Conservation (phyloP, 2,888 invertebrate genomes). For the Horisme vitalbata region DNA sequence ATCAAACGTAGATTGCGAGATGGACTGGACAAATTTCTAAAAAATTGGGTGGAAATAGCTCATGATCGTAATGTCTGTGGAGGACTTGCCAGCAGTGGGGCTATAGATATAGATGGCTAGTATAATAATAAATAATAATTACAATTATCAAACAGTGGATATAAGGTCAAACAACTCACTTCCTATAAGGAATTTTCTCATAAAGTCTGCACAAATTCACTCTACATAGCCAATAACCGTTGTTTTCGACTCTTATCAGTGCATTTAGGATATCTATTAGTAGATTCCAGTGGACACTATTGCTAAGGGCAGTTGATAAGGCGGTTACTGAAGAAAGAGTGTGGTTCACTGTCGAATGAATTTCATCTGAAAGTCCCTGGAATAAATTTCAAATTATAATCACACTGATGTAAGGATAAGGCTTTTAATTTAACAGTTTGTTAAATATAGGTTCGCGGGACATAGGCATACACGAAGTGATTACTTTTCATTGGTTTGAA, state of each 20-base stretch:
- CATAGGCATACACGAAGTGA: too few relatives aligned
- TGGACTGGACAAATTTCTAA: too few relatives aligned
- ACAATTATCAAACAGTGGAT: not conserved
- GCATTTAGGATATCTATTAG: slow-evolving; percentile 83
- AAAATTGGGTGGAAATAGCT: not conserved
- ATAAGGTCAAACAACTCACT: slow-evolving; percentile 47
- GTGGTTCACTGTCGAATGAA: slow-evolving; percentile 89
- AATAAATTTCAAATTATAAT: slow-evolving; percentile 13
- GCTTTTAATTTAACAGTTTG: too few relatives aligned
- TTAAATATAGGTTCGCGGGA: too few relatives aligned
- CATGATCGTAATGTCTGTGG: too few relatives aligned
- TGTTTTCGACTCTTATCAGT: slow-evolving; percentile 85
- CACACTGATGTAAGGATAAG: too few relatives aligned
- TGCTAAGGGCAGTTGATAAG: slow-evolving; percentile 83
- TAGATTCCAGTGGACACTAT: slow-evolving; percentile 83
- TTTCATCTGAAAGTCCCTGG: slow-evolving; percentile 88
- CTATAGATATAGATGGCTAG: too few relatives aligned
- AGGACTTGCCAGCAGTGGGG: too few relatives aligned
- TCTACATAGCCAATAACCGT: slow-evolving; percentile 94
- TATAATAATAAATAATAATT: not conserved
- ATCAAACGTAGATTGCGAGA: too few relatives aligned
- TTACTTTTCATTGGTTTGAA: too few relatives aligned
- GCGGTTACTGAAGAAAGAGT: slow-evolving; percentile 85
- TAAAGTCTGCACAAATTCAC: slow-evolving; percentile 79
- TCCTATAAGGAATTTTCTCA: slow-evolving; percentile 67